Evolutionary conservation across 2,797 vertebrate genomes (phyloP).

Genomic region (Meriones psammophilus): DNA sequence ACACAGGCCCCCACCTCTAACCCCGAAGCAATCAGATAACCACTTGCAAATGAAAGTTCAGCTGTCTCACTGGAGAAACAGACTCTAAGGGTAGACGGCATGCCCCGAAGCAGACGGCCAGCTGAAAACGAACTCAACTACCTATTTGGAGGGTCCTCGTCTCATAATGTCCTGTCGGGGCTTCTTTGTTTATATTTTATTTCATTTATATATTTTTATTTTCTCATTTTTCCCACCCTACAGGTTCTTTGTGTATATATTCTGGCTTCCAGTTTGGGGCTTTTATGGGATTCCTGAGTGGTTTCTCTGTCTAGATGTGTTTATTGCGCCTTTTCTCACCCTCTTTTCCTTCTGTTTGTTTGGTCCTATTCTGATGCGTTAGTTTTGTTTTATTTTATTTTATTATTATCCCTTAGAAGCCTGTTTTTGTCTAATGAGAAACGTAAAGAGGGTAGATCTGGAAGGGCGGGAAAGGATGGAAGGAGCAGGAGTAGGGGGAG

Average conservation of each 20-base stretch:
- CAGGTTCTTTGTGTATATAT: background rate
- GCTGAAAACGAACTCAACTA: background rate
- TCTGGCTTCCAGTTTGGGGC: background rate
- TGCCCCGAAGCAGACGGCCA: background rate
- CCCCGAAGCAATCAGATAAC: background rate
- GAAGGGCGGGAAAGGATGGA: background rate
- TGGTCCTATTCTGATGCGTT: background rate
- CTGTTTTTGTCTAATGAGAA: background rate
- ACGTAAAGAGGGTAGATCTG: background rate
- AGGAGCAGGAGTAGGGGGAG: background rate
- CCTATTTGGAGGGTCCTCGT: background rate
- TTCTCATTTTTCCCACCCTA: background rate
- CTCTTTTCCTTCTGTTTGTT: background rate
- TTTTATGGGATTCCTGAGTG: background rate
- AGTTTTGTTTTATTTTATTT: background rate
- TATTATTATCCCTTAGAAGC: background rate
- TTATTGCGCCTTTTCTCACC: background rate
- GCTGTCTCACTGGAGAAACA: background rate
- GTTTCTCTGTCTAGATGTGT: background rate
- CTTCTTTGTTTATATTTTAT: background rate
- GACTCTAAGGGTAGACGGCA: background rate
- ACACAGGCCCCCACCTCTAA: background rate
- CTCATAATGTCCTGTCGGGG: background rate
- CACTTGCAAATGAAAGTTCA: background rate
- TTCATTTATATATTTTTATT: background rate